Percentiles rank a stretch among this genome's conserved stretches.
Conservation (phyloP, 2,888 invertebrate genomes). For the Diplolepis rosae region DNA sequence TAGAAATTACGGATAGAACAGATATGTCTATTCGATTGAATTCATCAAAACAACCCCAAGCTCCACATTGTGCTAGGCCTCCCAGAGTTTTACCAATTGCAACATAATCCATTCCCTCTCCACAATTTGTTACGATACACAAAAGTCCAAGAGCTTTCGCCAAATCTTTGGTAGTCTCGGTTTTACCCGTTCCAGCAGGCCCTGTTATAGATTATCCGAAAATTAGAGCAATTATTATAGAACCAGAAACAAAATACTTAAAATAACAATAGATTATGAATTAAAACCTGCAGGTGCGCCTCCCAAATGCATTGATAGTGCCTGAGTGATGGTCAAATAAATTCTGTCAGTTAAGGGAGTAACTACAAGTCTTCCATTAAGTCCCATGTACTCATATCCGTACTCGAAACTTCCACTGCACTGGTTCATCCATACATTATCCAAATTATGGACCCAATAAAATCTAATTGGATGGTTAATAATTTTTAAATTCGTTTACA, state of each 20-base stretch:
- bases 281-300: conserved; percentile 87
- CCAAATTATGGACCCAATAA: conserved; percentile 90
- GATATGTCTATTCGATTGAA: conserved; percentile 99
- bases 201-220: conserved; percentile 71
- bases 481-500: conserved; percentile 3
- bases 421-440: conserved; percentile 88
- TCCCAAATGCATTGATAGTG: conserved; percentile 63
- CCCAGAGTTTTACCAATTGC: conserved; percentile 99
- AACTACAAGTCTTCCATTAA: too few species aligned
- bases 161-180: too few species aligned
- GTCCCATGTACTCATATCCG: too few species aligned
- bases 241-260: neutral
- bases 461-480: conserved; percentile 74
- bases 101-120: conserved; percentile 60
- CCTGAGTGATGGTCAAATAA: too few species aligned
- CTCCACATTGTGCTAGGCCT: conserved; percentile 98
- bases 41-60: conserved; percentile 98
- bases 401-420: conserved; percentile 80
- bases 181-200: too few species aligned
- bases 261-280: neutral
- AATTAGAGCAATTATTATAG: neutral
- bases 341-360: too few species aligned
- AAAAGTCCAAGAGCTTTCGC: too few species aligned
- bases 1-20: conserved; percentile 99
- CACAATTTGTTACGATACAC: too few species aligned